phyloP scores from a whole-genome alignment of 2,797 vertebrate species.

The Crenuchus spilurus region DNA sequence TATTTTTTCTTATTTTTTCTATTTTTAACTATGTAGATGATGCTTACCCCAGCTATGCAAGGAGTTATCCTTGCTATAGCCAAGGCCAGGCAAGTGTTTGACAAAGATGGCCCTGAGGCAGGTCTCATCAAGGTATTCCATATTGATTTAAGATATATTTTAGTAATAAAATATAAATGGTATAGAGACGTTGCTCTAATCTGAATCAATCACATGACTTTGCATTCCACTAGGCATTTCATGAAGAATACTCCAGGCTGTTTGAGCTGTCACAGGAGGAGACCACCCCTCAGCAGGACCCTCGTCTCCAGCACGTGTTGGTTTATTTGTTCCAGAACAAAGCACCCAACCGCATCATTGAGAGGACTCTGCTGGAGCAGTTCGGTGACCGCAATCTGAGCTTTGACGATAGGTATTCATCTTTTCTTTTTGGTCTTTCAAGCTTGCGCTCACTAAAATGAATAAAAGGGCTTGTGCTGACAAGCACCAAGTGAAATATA shows the following conservation, averaged over 20 bases:
- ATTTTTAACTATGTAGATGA: constrained; percentile 79
- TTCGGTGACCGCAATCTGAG: constrained; percentile 95
- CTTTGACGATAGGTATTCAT: constrained; percentile 89
- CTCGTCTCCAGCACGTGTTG: constrained; percentile 89
- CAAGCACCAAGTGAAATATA: neutral
- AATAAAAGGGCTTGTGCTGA: neutral
- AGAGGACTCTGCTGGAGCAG: constrained; percentile 93
- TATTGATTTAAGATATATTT: neutral
- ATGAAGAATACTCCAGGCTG: constrained; percentile 90
- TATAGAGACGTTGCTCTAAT: neutral
- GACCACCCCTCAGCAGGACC: constrained; percentile 83
- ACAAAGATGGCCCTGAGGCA: constrained; percentile 94
- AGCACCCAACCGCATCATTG: constrained; percentile 88
- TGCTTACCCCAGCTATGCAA: constrained; percentile 98
- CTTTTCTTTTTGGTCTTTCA: neutral
- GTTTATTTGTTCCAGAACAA: constrained; percentile 94
- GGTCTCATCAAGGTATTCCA: constrained; percentile 91
- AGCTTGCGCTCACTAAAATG: neutral
- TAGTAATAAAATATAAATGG: neutral
- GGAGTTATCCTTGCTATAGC: constrained; percentile 96
- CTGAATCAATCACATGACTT: neutral
- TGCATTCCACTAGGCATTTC: constrained; percentile 83
- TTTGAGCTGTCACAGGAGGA: constrained; percentile 86
- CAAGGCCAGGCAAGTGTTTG: constrained; percentile 92
- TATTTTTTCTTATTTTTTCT: neutral